Base-by-base conservation (phyloP, 1,140 invertebrate genomes). In the Drosophila bocqueti region DNA sequence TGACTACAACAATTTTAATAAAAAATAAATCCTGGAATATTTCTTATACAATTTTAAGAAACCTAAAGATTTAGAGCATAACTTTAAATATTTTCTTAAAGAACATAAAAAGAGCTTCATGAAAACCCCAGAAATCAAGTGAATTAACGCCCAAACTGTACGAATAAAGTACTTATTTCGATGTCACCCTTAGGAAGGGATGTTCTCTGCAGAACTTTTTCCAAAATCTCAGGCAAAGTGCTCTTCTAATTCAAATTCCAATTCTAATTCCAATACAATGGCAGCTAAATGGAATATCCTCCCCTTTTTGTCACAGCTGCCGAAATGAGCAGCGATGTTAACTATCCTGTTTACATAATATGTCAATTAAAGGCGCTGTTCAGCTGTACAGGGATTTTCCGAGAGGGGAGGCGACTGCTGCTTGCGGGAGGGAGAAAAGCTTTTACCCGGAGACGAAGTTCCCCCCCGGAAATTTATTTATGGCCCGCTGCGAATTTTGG, bases 291-390 rank as follows among this genome's bases (percentile, higher is more conserved):
- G 57, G 58, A 63, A 13, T 36, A 42, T 50, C 29, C 64, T 38
- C 45, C 68, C 67, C 63, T 26, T 55, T 36, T 10, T 15, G 62
- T 24, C 55, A 34, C 52, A 68, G 13, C 31, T 42, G 62, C 18
- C 38, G 46, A 62, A 76, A 76, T 74, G 71, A 73, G 66, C 68
- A 81, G 66, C 68, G 76, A 81, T 81, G 83, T 85, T 81, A 85
- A 85, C 82, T 85, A 85, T 85, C 78, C 82, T 81, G 82, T 85
- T 85, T 85, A 85, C 82, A 85, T 85, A 86, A 86, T 81, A 85
- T 85, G 82, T 85, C 82, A 85, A 85, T 85, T 85, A 85, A 78
- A 74, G 82, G 46, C 63, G 69, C 46, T 57, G 54, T n/a, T 11
- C 36, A 26, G 7, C 5, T 24, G 24, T 24, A 24, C 54, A 40